These are phyloP conservation scores for Drosophila setifemur DNA, from an alignment of 1,140 invertebrate species.

Conservation along the genomic window DNA sequence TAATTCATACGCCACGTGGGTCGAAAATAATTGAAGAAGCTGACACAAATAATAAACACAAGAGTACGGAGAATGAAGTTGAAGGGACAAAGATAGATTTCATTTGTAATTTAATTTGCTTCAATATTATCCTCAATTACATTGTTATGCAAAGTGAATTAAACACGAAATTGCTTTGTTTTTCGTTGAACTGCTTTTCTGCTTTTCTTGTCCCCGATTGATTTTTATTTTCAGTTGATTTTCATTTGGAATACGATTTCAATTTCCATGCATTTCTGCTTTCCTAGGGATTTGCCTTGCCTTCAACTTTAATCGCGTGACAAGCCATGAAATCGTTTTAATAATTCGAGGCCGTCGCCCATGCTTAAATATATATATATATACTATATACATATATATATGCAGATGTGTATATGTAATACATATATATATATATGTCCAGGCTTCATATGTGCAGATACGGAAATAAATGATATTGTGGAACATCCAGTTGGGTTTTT, in stretches of 20 bases:
- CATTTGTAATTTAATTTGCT: too few species aligned
- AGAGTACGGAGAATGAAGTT: not conserved
- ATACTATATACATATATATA: not conserved
- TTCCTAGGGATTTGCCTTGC: not conserved
- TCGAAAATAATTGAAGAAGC: not conserved
- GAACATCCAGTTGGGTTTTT: too few species aligned
- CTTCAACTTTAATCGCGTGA: slow-evolving; percentile 62
- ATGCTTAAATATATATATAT: not conserved
- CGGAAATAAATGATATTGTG: not conserved
- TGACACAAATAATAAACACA: not conserved
- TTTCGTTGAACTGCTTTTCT: too few species aligned
- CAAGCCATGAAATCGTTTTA: slow-evolving; percentile 51
- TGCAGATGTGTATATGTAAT: slow-evolving; percentile 23
- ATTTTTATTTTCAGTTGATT: too few species aligned
- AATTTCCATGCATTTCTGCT: not conserved
- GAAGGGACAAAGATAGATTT: too few species aligned
- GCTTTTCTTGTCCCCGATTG: too few species aligned
- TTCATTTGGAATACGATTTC: too few species aligned
- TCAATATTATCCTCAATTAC: too few species aligned
- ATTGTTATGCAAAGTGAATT: too few species aligned
- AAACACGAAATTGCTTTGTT: too few species aligned
- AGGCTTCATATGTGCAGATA: not conserved
- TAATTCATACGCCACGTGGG: slow-evolving; percentile 52
- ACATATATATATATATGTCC: not conserved
- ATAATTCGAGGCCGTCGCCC: slow-evolving; percentile 59